phyloP scores from a whole-genome alignment of 2,888 invertebrate species.

The Amphipyra tragopoginis region DNA sequence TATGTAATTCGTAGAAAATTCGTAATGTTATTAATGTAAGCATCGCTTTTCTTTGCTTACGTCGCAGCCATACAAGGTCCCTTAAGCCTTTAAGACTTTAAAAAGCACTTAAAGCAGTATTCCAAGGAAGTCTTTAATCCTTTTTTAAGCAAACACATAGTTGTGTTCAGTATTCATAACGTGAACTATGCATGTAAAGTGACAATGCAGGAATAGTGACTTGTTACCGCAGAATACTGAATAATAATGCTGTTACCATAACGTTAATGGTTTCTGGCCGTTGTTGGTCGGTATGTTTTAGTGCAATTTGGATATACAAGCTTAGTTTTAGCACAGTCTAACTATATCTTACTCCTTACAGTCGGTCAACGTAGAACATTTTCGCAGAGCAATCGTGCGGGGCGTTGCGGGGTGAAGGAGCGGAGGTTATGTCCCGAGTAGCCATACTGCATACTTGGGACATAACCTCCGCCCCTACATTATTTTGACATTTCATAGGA shows the following conservation, averaged over 20 bases:
- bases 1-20: slow-evolving; percentile 16
- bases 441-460: too few species aligned
- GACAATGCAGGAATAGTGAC: slow-evolving; percentile 34
- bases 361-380: too few species aligned
- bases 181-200: slow-evolving; percentile 16
- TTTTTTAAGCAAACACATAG: slow-evolving; percentile 12
- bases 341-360: too few species aligned
- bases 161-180: slow-evolving; percentile 18
- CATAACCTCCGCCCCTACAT: too few species aligned
- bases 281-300: neutral
- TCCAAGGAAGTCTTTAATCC: slow-evolving; percentile 12
- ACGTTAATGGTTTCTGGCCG: slow-evolving; percentile 6
- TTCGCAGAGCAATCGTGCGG: too few species aligned
- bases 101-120: slow-evolving; percentile 20
- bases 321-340: too few species aligned
- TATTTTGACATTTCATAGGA: too few species aligned
- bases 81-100: slow-evolving; percentile 15
- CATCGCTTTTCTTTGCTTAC: neutral
- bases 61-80: slow-evolving; percentile 28
- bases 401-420: too few species aligned
- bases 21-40: slow-evolving; percentile 33
- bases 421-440: too few species aligned
- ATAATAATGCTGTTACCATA: slow-evolving; percentile 27
- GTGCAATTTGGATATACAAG: slow-evolving; percentile 8
- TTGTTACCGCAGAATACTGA: slow-evolving; percentile 41